Evolutionary conservation across 2,888 invertebrate species (phyloP).

Genomic region (Melitaea athalia): DNA sequence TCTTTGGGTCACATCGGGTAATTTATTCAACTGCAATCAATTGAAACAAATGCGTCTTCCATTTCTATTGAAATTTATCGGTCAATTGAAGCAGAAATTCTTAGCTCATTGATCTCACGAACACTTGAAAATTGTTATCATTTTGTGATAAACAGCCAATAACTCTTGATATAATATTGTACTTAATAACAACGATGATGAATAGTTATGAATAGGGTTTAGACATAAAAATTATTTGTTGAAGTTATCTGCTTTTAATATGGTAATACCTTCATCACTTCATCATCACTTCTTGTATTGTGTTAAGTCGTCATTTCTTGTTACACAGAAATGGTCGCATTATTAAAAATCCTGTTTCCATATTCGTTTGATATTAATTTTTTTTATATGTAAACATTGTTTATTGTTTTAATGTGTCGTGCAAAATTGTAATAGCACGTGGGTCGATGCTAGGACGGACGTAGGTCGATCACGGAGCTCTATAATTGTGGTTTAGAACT

Average conservation of each 20-base stretch:
- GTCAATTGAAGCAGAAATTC: constrained; percentile 4
- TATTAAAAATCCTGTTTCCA: constrained; percentile 5
- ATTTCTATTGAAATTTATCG: constrained; percentile 11
- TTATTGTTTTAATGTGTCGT: constrained; percentile 21
- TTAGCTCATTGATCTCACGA: background rate
- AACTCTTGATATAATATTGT: background rate
- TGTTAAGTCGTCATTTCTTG: too few species aligned
- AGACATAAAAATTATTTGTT: too few species aligned
- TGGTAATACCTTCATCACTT: too few species aligned
- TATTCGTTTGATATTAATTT: constrained; percentile 6
- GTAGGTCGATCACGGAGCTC: constrained; percentile 28
- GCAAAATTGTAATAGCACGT: constrained; percentile 28
- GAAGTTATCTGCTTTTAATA: too few species aligned
- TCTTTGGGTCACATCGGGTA: background rate
- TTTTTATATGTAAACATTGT: constrained; percentile 24
- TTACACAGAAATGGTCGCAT: too few species aligned
- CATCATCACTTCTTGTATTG: too few species aligned
- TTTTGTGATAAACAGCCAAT: background rate
- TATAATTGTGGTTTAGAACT: constrained; percentile 14
- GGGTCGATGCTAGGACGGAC: constrained; percentile 27
- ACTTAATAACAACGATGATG: too few species aligned
- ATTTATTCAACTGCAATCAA: constrained; percentile 6
- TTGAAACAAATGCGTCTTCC: constrained; percentile 5
- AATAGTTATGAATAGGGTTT: too few species aligned
- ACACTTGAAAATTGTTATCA: background rate